phyloP scores from a whole-genome alignment of 1,140 invertebrate species.

The Bilobella aurantiaca region DNA sequence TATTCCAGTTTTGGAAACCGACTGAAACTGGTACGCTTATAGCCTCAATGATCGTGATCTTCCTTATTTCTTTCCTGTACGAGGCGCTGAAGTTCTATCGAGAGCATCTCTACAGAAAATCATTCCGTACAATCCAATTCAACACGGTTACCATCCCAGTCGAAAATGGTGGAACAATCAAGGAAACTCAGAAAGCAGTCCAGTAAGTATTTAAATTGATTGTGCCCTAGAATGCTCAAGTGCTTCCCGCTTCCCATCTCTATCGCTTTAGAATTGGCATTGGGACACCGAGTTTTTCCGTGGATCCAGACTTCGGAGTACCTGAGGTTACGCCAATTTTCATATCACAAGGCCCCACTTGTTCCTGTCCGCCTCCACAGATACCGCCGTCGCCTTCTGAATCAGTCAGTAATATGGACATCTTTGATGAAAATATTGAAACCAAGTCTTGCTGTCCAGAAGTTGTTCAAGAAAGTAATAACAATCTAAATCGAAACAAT shows the following conservation, averaged over 20 bases:
- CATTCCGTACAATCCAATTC: constrained; percentile 16
- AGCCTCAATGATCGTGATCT: constrained; percentile 40
- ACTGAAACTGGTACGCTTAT: constrained; percentile 34
- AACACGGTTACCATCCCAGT: constrained; percentile 16
- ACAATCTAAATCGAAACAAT: neutral
- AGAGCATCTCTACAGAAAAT: constrained; percentile 25
- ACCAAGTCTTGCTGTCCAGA: too few relatives aligned
- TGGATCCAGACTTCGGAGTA: neutral
- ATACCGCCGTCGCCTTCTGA: neutral
- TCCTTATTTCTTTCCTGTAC: constrained; percentile 41
- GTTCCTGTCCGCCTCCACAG: neutral
- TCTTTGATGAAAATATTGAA: neutral
- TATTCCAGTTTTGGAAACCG: constrained; percentile 37
- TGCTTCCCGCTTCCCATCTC: neutral
- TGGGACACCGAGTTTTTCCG: neutral
- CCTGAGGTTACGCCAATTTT: constrained; percentile 3
- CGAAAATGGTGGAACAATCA: constrained; percentile 14
- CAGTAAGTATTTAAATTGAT: constrained; percentile 1
- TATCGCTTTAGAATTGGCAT: neutral
- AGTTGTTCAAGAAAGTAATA: neutral
- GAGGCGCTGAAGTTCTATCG: constrained; percentile 41
- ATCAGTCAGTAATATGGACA: neutral
- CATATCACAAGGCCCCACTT: neutral
- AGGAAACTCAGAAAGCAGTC: constrained; percentile 21
- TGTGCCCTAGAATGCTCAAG: neutral